Conservation (phyloP, 2,888 invertebrate species). For the Aproaerema taeniolella region DNA sequence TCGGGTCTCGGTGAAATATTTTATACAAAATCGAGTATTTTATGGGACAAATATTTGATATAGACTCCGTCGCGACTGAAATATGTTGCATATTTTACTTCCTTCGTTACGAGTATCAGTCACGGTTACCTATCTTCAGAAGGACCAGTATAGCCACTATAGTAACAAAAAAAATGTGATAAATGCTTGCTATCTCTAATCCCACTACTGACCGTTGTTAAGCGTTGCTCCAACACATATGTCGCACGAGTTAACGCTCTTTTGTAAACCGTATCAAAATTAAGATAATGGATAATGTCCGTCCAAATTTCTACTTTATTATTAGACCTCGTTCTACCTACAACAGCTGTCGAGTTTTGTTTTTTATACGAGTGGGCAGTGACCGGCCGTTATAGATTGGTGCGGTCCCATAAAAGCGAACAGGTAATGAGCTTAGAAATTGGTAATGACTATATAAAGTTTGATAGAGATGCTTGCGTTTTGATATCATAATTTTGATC, state of each 20-base stretch:
- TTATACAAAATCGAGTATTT: constrained; percentile 15
- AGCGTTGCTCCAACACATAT: constrained; percentile 47
- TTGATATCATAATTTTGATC: constrained; percentile 50
- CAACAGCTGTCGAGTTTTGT: constrained; percentile 60
- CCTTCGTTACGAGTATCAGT: no score
- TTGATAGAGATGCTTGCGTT: constrained; percentile 35
- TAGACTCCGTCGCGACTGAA: constrained; percentile 6
- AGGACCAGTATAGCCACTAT: constrained; percentile 9
- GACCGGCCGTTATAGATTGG: constrained; percentile 58
- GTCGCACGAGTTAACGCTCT: constrained; percentile 64
- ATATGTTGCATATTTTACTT: constrained; percentile 2
- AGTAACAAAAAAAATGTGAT: constrained; percentile 10
- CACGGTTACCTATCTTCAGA: constrained; percentile 11
- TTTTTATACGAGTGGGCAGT: constrained; percentile 48
- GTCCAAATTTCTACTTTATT: constrained; percentile 64
- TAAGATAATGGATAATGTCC: constrained; percentile 73
- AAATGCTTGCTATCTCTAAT: constrained; percentile 24
- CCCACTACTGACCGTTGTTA: constrained; percentile 36
- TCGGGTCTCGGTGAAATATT: constrained; percentile 20
- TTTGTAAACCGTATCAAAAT: constrained; percentile 72
- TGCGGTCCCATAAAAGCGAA: constrained; percentile 55
- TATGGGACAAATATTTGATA: constrained; percentile 11
- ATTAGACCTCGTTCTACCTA: constrained; percentile 47
- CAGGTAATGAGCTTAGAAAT: constrained; percentile 66
- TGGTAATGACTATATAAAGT: constrained; percentile 67